These are phyloP conservation scores for Tachycineta bicolor DNA, from an alignment of 2,113 vertebrate genomes.

Conservation along the genomic window DNA sequence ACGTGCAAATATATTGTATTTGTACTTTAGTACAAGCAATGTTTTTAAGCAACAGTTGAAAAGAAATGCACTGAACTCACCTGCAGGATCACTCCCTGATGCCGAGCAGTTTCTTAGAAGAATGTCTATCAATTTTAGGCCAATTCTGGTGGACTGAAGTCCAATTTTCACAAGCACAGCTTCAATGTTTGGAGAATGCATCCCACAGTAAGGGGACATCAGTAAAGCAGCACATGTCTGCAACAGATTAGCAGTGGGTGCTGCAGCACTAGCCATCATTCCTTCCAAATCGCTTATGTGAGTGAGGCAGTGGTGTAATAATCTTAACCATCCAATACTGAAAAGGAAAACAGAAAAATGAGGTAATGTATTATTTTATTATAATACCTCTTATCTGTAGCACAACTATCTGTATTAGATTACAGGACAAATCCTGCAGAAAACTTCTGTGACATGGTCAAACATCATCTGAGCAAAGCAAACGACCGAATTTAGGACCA, in stretches of 20 bases:
- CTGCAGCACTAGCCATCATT: constrained; percentile 97
- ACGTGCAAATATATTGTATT: background rate
- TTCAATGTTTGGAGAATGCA: constrained; percentile 99
- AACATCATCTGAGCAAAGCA: background rate
- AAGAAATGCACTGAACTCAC: constrained; percentile 68
- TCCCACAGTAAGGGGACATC: constrained; percentile 98
- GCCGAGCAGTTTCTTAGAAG: constrained; percentile 96
- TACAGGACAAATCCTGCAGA: background rate
- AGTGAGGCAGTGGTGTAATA: constrained; percentile 97
- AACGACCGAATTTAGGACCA: background rate
- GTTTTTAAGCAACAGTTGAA: background rate
- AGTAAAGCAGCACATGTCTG: constrained; percentile 96
- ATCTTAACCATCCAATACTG: constrained; percentile 96
- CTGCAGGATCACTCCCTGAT: constrained; percentile 93
- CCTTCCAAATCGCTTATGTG: constrained; percentile 96
- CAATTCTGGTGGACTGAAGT: constrained; percentile 94
- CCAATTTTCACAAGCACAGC: constrained; percentile 97
- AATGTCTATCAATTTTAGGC: constrained; percentile 96
- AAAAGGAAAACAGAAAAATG: constrained; percentile 12
- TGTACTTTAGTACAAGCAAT: background rate
- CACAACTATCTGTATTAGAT: background rate
- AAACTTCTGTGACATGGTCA: background rate
- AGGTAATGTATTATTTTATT: background rate
- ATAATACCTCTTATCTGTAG: background rate
- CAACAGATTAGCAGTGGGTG: constrained; percentile 95